Percentiles rank a stretch among this genome's conserved stretches.
Conservation (phyloP, 2,113 vertebrate species). For the Oreocharis arfaki region DNA sequence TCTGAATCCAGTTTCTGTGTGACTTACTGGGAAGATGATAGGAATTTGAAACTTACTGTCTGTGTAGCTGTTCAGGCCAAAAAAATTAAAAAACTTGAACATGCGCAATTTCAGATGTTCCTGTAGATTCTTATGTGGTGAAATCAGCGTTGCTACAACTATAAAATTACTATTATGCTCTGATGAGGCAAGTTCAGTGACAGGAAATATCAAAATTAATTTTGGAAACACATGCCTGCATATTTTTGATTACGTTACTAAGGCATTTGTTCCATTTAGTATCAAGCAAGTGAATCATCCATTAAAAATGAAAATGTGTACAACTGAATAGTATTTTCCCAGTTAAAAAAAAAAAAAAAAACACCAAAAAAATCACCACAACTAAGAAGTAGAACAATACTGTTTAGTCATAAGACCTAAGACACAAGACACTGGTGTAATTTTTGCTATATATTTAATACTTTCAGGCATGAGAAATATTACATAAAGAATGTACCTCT, state of each 20-base stretch:
- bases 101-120: constrained; percentile 23
- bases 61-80: constrained; percentile 16
- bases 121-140: constrained; percentile 48
- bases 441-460: constrained; percentile 1
- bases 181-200: constrained; percentile 63
- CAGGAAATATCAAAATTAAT: constrained; percentile 71
- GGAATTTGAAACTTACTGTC: neutral
- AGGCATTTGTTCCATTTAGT: constrained; percentile 46
- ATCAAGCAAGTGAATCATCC: constrained; percentile 35
- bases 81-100: constrained; percentile 12
- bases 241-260: constrained; percentile 58
- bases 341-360: neutral
- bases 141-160: constrained; percentile 56
- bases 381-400: neutral
- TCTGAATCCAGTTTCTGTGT: neutral
- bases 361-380: neutral
- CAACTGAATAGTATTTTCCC: neutral
- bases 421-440: neutral
- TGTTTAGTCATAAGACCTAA: neutral
- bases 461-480: neutral
- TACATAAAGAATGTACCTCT: neutral
- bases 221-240: constrained; percentile 58
- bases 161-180: constrained; percentile 61
- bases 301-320: constrained; percentile 45
- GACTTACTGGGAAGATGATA: neutral